Conservation (phyloP, 1,140 invertebrate genomes). For the Pinna nobilis region DNA sequence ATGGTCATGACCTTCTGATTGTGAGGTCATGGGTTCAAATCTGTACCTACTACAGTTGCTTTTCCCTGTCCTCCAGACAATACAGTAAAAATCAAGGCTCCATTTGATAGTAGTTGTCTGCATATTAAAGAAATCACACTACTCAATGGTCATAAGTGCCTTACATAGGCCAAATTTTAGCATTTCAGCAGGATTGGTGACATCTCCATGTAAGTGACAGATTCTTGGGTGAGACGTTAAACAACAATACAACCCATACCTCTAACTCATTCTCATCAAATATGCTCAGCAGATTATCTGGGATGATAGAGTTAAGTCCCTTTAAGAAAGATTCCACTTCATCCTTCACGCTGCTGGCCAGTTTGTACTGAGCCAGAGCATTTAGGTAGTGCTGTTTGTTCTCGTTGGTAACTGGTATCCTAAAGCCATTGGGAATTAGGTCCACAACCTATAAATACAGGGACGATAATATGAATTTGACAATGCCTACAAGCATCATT, state of each 20-base stretch:
- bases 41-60: too few relatives aligned
- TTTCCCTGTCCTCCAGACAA: too few relatives aligned
- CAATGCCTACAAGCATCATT: too few relatives aligned
- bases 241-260: slow-evolving; percentile 80
- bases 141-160: too few relatives aligned
- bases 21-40: too few relatives aligned
- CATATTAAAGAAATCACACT: too few relatives aligned
- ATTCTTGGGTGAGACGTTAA: too few relatives aligned
- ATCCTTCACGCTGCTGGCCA: slow-evolving; percentile 86
- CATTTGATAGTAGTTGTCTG: not conserved
- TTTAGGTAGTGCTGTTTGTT: slow-evolving; percentile 91
- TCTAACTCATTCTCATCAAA: slow-evolving; percentile 98
- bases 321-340: slow-evolving; percentile 92
- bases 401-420: slow-evolving; percentile 83
- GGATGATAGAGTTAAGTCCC: slow-evolving; percentile 92
- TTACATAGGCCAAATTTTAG: too few relatives aligned
- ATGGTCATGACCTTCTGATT: too few relatives aligned
- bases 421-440: slow-evolving; percentile 84
- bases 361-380: slow-evolving; percentile 90
- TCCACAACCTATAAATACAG: slow-evolving; percentile 78
- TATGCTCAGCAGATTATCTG: slow-evolving; percentile 93
- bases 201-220: too few relatives aligned
- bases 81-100: too few relatives aligned
- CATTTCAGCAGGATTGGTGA: too few relatives aligned
- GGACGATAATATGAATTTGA: not conserved